These are phyloP conservation scores for Uloborus plumipes DNA, from an alignment of 2,888 invertebrate species.

Conservation along the genomic window DNA sequence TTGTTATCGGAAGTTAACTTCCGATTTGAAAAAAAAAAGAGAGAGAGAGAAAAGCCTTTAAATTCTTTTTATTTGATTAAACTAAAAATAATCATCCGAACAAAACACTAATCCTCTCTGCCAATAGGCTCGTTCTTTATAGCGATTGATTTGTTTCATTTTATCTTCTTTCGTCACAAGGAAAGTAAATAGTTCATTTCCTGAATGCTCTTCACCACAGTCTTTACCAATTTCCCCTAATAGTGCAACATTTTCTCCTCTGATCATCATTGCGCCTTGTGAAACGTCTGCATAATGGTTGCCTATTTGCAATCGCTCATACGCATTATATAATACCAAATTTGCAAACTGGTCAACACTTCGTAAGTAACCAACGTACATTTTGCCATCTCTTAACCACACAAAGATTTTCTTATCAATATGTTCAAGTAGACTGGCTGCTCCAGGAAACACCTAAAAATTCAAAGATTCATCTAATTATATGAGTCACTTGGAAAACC, in stretches of 20 bases:
- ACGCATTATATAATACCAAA: slow-evolving; percentile 22
- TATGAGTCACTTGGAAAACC: no score
- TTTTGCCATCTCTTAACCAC: slow-evolving; percentile 45
- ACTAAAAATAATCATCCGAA: slow-evolving; percentile 45
- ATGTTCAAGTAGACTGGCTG: slow-evolving; percentile 33
- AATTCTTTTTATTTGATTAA: slow-evolving; percentile 8
- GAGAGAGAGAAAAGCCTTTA: no score
- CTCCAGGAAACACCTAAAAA: slow-evolving; percentile 43
- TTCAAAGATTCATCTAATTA: not conserved
- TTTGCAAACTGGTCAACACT: slow-evolving; percentile 52
- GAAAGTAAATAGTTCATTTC: not conserved
- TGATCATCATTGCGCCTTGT: slow-evolving; percentile 34
- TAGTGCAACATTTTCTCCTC: slow-evolving; percentile 49
- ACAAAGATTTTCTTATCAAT: slow-evolving; percentile 41
- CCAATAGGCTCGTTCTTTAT: slow-evolving; percentile 28
- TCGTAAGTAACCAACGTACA: slow-evolving; percentile 21
- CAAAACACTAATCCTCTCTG: slow-evolving; percentile 28
- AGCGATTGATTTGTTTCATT: slow-evolving; percentile 1
- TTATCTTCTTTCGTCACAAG: not conserved
- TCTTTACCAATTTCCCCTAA: slow-evolving; percentile 22
- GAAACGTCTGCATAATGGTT: slow-evolving; percentile 26
- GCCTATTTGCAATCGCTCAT: slow-evolving; percentile 15
- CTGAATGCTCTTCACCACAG: not conserved
- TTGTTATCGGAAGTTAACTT: no score
- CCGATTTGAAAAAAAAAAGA: no score